Evolutionary conservation across 2,888 invertebrate species (phyloP).

Genomic region (Pecten maximus): DNA sequence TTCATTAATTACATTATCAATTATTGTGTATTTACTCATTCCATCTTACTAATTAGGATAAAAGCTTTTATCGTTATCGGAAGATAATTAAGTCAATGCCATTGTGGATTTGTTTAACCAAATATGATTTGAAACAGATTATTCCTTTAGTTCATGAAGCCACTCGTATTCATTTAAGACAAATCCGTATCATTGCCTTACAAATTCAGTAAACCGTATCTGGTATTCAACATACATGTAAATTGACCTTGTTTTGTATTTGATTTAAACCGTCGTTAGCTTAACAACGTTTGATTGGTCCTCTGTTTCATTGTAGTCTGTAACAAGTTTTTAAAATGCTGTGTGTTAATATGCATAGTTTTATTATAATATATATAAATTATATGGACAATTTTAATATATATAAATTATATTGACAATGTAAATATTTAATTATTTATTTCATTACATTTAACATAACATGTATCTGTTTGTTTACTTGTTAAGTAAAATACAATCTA

Average conservation of each 20-base stretch:
- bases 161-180: background rate
- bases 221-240: background rate
- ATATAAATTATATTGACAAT: no score
- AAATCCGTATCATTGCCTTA: background rate
- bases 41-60: background rate
- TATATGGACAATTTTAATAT: no score
- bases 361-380: no score
- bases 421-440: no score
- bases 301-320: no score
- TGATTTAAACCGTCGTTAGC: background rate
- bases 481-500: no score
- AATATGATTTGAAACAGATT: background rate
- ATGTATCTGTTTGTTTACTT: no score
- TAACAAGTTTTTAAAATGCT: no score
- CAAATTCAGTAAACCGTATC: background rate
- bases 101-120: background rate
- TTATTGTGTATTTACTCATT: background rate
- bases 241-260: background rate
- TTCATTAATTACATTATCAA: background rate
- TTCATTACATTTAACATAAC: no score
- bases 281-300: no score
- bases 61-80: background rate
- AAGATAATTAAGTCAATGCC: background rate
- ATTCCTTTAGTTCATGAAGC: background rate
- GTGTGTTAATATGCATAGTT: no score